Evolutionary conservation across 2,888 invertebrate genomes (phyloP), one percentile per base, ranked within the genome.

Genomic region (Orgyia antiqua): DNA sequence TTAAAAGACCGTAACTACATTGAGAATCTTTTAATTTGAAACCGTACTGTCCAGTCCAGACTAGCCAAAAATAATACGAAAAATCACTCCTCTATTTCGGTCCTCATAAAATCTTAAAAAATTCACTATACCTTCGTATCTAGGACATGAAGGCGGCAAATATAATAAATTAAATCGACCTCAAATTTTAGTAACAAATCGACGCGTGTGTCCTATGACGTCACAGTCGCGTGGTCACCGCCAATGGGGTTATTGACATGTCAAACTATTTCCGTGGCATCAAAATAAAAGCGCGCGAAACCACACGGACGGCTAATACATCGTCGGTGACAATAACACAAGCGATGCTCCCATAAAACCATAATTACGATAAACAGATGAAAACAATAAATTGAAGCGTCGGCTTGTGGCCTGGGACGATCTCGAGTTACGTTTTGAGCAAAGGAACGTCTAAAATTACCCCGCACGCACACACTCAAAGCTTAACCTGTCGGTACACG

Each of bases 381-480:
- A 77, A 83, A 83, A 84, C 82, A 83, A 84, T 82, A 80, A 82
- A 82, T 79, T 75, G 70, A 69, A 74, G 68, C 76, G 77, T 78
- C 76, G 76, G 68, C 70, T 82, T 83, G 83, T 68, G 82, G 84
- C 83, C 83, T 80, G 83, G 80, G 83, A 76, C 77, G 75, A 67
- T 83, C 69, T 86, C 80, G 70, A 58, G 75, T 86, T 86, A 77
- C 86, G 77, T 80, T 84, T 83, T 79, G 79, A 84, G 84, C 83
- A 83, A 84, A 83, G 83, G 82, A 84, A 79, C 83, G 82, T 80
- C 84, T 84, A 86, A 86, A 86, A 84, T 86, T 84, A 84, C 84
- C 75, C 59, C 74, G 73, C 80, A 78, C 82, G 71, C 80, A 77
- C 72, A 80, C 79, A 64, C 36, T 39, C 42, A 59, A 27, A 45